A percentile compares a stretch with the other conserved stretches of the same genome.
phyloP scores from a whole-genome alignment of 53 echinoderm and acorn worm genomes.

The Actinopyga echinites region DNA sequence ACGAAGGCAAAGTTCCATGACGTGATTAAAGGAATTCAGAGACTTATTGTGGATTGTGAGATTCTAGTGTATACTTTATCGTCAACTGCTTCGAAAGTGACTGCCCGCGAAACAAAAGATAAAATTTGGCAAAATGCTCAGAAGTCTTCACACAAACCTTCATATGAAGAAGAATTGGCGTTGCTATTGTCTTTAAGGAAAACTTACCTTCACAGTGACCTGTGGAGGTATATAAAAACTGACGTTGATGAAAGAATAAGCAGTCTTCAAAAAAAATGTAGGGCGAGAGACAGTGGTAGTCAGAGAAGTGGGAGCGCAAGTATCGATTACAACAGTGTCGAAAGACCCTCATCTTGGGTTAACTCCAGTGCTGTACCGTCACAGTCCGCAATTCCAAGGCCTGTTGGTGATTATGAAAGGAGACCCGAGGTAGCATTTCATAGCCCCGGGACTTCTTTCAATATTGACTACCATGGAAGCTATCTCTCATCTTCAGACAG shows the following conservation, averaged over 20 bases:
- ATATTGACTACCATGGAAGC: too few species aligned
- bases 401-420: too few species aligned
- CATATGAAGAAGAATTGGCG: slow-evolving; percentile 33
- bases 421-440: too few species aligned
- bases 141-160: slow-evolving; percentile 26
- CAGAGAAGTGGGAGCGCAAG: too few species aligned
- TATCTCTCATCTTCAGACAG: too few species aligned
- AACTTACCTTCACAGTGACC: not conserved
- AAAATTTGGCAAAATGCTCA: slow-evolving; percentile 16
- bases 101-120: slow-evolving; percentile 16
- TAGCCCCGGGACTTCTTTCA: too few species aligned
- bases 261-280: slow-evolving; percentile 28
- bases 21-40: slow-evolving; percentile 22
- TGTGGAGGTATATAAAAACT: slow-evolving; percentile 12
- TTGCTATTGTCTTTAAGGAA: slow-evolving; percentile 21
- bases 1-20: not conserved
- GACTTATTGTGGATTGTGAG: slow-evolving; percentile 12
- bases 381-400: too few species aligned
- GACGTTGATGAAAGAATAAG: slow-evolving; percentile 26
- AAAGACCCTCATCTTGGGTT: too few species aligned
- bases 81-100: not conserved
- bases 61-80: slow-evolving; percentile 19
- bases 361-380: too few species aligned
- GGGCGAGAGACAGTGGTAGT: not conserved
- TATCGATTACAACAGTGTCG: too few species aligned